Conservation (phyloP, 2,113 vertebrate species). For the Poeciliopsis occidentalis region DNA sequence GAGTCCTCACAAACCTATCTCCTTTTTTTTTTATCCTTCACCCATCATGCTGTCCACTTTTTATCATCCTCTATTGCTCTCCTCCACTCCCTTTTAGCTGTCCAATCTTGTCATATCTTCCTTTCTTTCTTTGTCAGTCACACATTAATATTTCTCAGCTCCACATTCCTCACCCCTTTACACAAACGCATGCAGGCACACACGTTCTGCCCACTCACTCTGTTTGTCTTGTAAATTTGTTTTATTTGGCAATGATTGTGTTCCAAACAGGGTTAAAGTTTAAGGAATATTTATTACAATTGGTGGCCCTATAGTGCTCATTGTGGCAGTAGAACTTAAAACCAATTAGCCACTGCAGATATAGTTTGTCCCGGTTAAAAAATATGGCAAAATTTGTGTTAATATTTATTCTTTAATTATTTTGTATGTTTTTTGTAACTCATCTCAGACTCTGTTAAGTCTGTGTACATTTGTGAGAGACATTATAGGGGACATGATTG, state of each 20-base stretch:
- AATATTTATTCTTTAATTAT: too few species aligned
- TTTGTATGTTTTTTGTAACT: too few species aligned
- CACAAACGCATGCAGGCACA: not conserved
- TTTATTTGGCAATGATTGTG: slow-evolving; percentile 18
- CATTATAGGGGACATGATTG: too few species aligned
- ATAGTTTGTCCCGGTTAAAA: too few species aligned
- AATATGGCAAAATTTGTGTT: too few species aligned
- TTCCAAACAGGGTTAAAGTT: slow-evolving; percentile 13
- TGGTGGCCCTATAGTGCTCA: slow-evolving; percentile 28
- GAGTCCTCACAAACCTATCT: slow-evolving; percentile 36
- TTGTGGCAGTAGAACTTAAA: slow-evolving; percentile 2
- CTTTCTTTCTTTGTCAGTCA: not conserved
- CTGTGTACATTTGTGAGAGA: too few species aligned
- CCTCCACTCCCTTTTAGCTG: slow-evolving; percentile 29
- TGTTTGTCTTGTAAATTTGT: slow-evolving; percentile 7
- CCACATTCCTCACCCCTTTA: too few species aligned
- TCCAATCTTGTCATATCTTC: slow-evolving; percentile 34
- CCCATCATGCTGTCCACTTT: slow-evolving; percentile 36
- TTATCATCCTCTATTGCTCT: slow-evolving; percentile 18
- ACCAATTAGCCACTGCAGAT: not conserved
- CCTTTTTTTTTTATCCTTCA: slow-evolving; percentile 22
- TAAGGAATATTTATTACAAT: slow-evolving; percentile 36
- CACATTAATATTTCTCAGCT: not conserved
- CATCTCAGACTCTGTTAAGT: too few species aligned
- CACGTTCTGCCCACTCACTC: not conserved